Percentiles rank a stretch among this genome's conserved stretches.
Evolutionary conservation across 2,888 invertebrate species (phyloP).

Genomic region (Polylopha cassiicola): DNA sequence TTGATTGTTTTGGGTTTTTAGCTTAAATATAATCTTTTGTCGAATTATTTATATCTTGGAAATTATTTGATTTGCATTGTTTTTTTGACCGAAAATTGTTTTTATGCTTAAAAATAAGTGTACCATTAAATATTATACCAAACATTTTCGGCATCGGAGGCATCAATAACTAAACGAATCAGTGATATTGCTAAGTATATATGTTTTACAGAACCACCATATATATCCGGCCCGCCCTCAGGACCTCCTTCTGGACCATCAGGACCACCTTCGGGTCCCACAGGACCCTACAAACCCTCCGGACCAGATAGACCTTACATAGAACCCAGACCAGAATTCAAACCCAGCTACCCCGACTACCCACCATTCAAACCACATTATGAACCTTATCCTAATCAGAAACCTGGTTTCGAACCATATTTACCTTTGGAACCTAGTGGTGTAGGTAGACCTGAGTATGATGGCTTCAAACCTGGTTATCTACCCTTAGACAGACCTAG

Average conservation of each 20-base stretch:
- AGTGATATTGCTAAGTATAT: too few relatives aligned
- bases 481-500: slow-evolving; percentile 26
- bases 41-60: too few relatives aligned
- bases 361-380: slow-evolving; percentile 27
- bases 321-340: slow-evolving; percentile 39
- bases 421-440: slow-evolving; percentile 27
- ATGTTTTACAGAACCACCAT: slow-evolving; percentile 16
- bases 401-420: slow-evolving; percentile 32
- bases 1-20: too few relatives aligned
- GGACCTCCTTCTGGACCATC: slow-evolving; percentile 11
- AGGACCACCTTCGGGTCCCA: slow-evolving; percentile 6
- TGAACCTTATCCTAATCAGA: slow-evolving; percentile 37
- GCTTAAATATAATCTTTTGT: too few relatives aligned
- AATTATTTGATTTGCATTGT: too few relatives aligned
- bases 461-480: slow-evolving; percentile 30
- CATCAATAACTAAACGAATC: too few relatives aligned
- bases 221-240: slow-evolving; percentile 18
- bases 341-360: slow-evolving; percentile 24
- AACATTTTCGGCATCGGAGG: too few relatives aligned
- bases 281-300: slow-evolving; percentile 25
- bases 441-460: slow-evolving; percentile 15
- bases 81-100: too few relatives aligned
- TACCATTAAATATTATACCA: too few relatives aligned
- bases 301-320: slow-evolving; percentile 42
- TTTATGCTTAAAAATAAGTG: too few relatives aligned